Conservation (phyloP, 2,113 vertebrate species). For the human region GRCh38 chr12:132566001-132566500, state of each 20-base stretch:
- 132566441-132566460: not conserved
- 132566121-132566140: not conserved
- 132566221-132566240: not conserved
- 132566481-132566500: not conserved
- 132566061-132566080: not conserved
- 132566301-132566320: not conserved
- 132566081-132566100: too few species aligned
- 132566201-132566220: too few species aligned
- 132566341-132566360: too few species aligned
- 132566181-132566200: not conserved
- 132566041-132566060: too few species aligned
- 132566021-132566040: too few species aligned
- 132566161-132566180: not conserved
- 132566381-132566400: not conserved
- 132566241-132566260: not conserved
- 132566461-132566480: not conserved
- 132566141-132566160: not conserved
- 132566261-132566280: too few species aligned
- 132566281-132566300: too few species aligned
- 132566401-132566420: too few species aligned
- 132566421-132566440: too few species aligned
- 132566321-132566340: not conserved
- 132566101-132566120: not conserved
- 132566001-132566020: rapidly evolving
- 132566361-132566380: not conserved